Evolutionary conservation across 2,797 vertebrate genomes (phyloP).

Genomic region (Psittacula derbiana): DNA sequence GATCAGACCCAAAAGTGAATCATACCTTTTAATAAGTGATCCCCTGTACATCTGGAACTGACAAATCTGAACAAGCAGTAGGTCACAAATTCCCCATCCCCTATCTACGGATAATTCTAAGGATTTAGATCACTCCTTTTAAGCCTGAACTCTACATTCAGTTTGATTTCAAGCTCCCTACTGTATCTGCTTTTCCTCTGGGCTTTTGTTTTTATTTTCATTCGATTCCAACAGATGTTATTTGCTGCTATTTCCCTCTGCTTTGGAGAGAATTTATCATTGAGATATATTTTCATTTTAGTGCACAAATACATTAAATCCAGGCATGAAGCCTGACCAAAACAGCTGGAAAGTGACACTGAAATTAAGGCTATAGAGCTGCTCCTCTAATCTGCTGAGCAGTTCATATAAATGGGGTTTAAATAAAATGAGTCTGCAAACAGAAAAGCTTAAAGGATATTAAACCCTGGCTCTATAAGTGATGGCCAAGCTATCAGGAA

Average conservation of each 20-base stretch:
- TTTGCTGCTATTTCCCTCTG: constrained; percentile 43
- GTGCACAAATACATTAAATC: constrained; percentile 46
- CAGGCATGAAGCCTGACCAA: constrained; percentile 49
- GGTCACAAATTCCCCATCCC: not conserved
- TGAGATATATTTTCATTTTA: constrained; percentile 50
- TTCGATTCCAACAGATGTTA: constrained; percentile 48
- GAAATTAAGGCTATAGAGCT: constrained; percentile 62
- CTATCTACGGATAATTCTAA: not conserved
- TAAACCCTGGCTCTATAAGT: constrained; percentile 58
- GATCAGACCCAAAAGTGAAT: not conserved
- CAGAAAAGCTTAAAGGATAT: constrained; percentile 59
- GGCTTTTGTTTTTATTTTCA: constrained; percentile 41
- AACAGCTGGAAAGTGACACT: constrained; percentile 65
- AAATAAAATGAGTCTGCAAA: constrained; percentile 67
- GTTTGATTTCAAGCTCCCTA: constrained; percentile 13
- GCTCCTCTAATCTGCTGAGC: constrained; percentile 55
- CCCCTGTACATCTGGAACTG: not conserved
- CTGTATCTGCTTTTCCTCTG: not conserved
- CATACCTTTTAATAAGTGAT: not conserved
- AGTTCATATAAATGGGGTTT: constrained; percentile 69
- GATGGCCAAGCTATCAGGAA: constrained; percentile 38
- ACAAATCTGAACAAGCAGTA: not conserved
- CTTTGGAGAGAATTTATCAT: constrained; percentile 57
- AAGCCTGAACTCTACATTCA: not conserved
- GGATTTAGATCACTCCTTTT: constrained; percentile 5